Percentiles rank a stretch among this genome's conserved stretches.
Conservation (phyloP, 2,797 vertebrate species). For the Psittacula echo region DNA sequence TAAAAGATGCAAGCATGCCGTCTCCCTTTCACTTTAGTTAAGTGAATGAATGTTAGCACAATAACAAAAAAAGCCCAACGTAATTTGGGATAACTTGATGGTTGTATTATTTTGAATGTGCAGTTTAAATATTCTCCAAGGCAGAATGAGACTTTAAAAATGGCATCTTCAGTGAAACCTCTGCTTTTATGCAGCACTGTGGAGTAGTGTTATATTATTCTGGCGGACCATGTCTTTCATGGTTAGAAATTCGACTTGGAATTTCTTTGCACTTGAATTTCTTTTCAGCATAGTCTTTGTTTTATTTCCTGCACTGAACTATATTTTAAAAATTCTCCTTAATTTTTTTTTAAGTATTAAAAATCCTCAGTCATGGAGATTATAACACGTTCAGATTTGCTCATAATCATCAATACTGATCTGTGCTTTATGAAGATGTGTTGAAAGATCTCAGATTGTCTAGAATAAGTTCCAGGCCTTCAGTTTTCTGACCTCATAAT, state of each 20-base stretch:
- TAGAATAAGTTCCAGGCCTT: neutral
- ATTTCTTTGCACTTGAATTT: neutral
- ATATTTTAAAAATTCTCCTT: neutral
- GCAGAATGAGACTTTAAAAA: neutral
- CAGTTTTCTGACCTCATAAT: neutral
- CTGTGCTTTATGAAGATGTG: neutral
- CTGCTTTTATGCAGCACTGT: neutral
- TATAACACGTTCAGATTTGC: neutral
- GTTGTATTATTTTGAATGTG: neutral
- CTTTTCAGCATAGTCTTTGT: neutral
- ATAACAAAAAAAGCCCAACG: neutral
- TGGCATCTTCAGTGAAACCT: neutral
- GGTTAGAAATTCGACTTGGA: neutral
- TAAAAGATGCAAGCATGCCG: neutral
- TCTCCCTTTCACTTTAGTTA: neutral
- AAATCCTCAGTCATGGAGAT: neutral
- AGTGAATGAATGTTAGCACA: neutral
- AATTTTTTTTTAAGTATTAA: neutral
- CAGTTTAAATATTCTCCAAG: neutral
- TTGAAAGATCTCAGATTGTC: neutral
- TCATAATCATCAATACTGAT: neutral
- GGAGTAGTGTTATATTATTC: neutral
- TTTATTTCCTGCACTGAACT: neutral
- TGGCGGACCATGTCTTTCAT: fast-evolving
- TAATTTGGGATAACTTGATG: neutral